Base-by-base conservation (phyloP, 2,113 vertebrate genomes). In the Puntigrus tetrazona region DNA sequence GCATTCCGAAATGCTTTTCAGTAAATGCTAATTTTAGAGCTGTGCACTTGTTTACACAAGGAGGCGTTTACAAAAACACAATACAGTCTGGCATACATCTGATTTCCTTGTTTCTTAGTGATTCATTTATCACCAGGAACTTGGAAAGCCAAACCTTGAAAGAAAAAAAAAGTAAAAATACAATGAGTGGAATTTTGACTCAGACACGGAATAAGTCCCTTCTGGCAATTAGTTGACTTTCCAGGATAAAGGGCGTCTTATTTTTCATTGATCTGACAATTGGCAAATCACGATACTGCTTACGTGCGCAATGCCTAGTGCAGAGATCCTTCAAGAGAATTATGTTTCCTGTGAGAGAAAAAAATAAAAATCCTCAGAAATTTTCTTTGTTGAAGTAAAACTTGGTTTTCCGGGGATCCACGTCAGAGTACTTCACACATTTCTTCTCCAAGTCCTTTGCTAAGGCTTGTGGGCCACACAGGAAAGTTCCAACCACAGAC, bases 341-440 rank as follows among this genome's bases (percentile, higher is more conserved):
- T 36, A 8, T 2, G 52, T 67, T 45, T 31, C 36, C 52, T 16
- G 1, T 1, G 1, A 70, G n/a, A n/a, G n/a, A n/a, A n/a, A n/a
- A n/a, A n/a, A 22, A 50, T 2, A 59, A n/a, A 55, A 3, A 7
- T 29, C 4, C 83, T 96, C 91, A 98, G 79, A 98, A 98, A 73
- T 97, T 97, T 87, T 98, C 97, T 87, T 97, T 97, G 93, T 98
- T 98, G 91, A 98, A 98, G 88, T 97, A 98, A 92, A 99, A 99
- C 80, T 95, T 94, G 84, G 96, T 96, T 81, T 96, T 98, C 25
- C 96, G 94, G 50, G 96, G 96, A 91, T 98, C 96, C 82, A 97
- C 88, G 20, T 96, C 96, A 0, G 96, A 97, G 83, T 95, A 95
- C 8, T 95, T 95, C 4, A 90, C 93, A 86, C 96, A 97, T 81